Percentiles rank a stretch among this genome's conserved stretches.
Evolutionary conservation across 2,113 vertebrate species (phyloP).

Genomic region (Onychorhynchus coronatus): DNA sequence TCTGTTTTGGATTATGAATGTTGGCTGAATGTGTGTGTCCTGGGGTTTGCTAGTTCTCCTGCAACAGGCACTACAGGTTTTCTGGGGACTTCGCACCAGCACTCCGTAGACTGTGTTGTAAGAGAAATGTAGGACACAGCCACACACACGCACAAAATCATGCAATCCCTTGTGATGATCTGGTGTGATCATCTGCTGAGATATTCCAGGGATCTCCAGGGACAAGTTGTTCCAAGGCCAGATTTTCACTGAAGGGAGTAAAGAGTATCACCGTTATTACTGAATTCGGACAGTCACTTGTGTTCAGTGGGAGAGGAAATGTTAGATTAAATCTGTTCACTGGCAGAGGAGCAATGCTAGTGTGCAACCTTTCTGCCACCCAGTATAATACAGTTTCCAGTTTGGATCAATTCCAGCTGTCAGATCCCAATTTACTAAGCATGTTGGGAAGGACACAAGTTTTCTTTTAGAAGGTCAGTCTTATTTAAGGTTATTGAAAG

Average conservation of each 20-base stretch:
- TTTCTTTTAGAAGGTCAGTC: not conserved
- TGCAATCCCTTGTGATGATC: not conserved
- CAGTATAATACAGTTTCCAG: not conserved
- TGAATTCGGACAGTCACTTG: not conserved
- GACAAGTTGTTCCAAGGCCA: not conserved
- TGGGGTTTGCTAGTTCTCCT: not conserved
- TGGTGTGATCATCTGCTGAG: not conserved
- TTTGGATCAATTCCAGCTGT: constrained; percentile 1
- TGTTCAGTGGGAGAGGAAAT: not conserved
- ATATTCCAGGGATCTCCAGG: not conserved
- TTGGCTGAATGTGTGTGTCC: not conserved
- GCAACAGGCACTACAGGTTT: not conserved
- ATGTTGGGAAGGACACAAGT: not conserved
- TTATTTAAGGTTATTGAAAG: constrained; percentile 34
- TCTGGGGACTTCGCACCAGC: not conserved
- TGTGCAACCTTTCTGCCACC: not conserved
- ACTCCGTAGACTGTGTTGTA: not conserved
- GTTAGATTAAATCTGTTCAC: not conserved
- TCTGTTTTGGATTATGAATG: not conserved
- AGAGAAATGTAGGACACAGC: not conserved
- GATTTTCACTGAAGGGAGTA: not conserved
- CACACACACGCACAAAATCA: not conserved
- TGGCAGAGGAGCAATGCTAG: not conserved
- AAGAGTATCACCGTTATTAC: not conserved
- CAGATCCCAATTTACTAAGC: not conserved